phyloP scores from a whole-genome alignment of 2,797 vertebrate species.

The Lagocephalus sceleratus region DNA sequence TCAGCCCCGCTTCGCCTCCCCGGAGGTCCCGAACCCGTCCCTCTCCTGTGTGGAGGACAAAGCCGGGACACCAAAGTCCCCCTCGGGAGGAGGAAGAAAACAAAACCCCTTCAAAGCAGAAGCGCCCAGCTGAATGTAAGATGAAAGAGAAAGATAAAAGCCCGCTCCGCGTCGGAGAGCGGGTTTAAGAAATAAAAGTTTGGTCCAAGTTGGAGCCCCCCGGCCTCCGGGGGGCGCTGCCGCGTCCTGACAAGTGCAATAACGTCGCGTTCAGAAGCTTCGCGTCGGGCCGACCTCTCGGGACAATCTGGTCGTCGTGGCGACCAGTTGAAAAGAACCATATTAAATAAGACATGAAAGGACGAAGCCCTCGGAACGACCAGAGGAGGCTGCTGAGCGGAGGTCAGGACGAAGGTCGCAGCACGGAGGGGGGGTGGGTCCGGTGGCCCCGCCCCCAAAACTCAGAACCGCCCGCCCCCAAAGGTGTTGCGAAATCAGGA shows the following conservation, averaged over 20 bases:
- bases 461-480: too few relatives aligned
- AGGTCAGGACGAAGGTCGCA: conserved; percentile 22
- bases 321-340: conserved; percentile 28
- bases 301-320: conserved; percentile 15
- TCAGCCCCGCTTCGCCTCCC: not conserved
- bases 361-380: conserved; percentile 29
- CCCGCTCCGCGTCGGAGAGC: conserved; percentile 8
- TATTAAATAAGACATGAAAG: conserved; percentile 65
- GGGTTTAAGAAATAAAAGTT: conserved; percentile 49
- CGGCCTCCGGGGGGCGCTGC: conserved; percentile 27
- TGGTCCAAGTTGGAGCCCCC: conserved; percentile 68
- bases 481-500: too few relatives aligned
- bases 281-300: conserved; percentile 36
- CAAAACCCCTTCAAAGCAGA: not conserved
- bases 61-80: not conserved
- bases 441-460: too few relatives aligned
- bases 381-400: conserved; percentile 10
- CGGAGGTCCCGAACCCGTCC: not conserved
- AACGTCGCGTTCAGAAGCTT: conserved; percentile 52
- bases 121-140: conserved; percentile 13
- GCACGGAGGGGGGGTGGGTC: too few relatives aligned
- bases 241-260: conserved; percentile 68
- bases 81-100: not conserved
- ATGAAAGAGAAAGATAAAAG: conserved; percentile 12
- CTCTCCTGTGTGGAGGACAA: not conserved